phyloP scores from a whole-genome alignment of 2,797 vertebrate genomes.

The Apogon talboti region DNA sequence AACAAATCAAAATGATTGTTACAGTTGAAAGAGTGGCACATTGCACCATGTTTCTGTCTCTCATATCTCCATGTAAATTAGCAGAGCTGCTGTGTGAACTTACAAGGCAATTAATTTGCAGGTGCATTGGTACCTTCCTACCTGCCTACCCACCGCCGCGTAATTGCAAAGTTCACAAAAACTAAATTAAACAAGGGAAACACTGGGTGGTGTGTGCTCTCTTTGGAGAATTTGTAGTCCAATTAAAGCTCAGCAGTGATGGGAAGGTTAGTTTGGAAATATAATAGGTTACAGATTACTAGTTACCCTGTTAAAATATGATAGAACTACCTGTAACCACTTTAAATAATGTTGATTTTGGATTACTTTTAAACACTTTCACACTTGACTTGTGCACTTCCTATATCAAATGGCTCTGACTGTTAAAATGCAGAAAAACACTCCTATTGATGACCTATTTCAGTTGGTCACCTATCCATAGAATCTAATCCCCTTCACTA shows the following conservation, averaged over 20 bases:
- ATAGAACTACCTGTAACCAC: too few species aligned
- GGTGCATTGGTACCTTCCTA: constrained; percentile 41
- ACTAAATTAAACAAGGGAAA: constrained; percentile 66
- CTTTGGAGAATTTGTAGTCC: constrained; percentile 66
- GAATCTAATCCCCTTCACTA: too few species aligned
- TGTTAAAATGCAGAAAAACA: too few species aligned
- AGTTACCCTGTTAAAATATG: too few species aligned
- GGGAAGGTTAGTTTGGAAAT: constrained; percentile 1
- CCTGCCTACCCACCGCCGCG: constrained; percentile 8
- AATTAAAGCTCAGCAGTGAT: constrained; percentile 65
- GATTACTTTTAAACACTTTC: too few species aligned
- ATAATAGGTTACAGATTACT: too few species aligned
- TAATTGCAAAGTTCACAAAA: constrained; percentile 72
- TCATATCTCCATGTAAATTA: constrained; percentile 58
- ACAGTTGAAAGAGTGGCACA: constrained; percentile 65
- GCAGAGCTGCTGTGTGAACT: constrained; percentile 55
- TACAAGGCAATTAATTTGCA: constrained; percentile 69
- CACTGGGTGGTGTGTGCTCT: constrained; percentile 33
- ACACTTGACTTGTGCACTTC: too few species aligned
- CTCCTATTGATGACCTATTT: too few species aligned
- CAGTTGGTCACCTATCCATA: too few species aligned
- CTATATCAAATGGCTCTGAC: too few species aligned
- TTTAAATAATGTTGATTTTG: too few species aligned
- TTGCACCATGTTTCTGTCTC: constrained; percentile 30
- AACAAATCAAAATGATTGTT: constrained; percentile 72